These are phyloP conservation scores for Falco rusticolus DNA, from an alignment of 2,797 vertebrate species.

Conservation along the genomic window DNA sequence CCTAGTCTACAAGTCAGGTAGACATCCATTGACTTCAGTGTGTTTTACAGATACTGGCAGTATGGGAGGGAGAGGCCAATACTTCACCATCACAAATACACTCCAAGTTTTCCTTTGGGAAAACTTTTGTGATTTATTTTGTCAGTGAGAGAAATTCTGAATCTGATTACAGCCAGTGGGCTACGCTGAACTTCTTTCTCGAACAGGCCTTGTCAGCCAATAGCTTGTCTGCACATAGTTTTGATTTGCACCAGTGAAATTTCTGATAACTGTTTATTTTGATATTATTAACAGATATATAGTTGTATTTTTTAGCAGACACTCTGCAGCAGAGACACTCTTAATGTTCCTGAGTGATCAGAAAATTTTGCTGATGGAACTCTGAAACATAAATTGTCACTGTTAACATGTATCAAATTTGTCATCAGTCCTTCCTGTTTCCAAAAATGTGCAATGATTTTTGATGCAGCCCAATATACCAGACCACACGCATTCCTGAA, in stretches of 20 bases:
- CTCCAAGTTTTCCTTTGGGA: not conserved
- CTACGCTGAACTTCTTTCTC: not conserved
- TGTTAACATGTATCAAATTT: not conserved
- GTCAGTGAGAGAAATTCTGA: not conserved
- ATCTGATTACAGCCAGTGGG: not conserved
- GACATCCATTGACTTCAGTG: not conserved
- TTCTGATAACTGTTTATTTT: not conserved
- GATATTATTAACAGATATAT: not conserved
- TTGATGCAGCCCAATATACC: not conserved
- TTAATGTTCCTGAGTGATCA: not conserved
- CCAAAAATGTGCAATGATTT: not conserved
- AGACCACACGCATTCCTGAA: not conserved
- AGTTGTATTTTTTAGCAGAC: not conserved
- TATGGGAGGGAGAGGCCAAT: not conserved
- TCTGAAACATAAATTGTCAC: not conserved
- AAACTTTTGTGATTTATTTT: not conserved
- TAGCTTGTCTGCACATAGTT: not conserved
- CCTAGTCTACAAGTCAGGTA: not conserved
- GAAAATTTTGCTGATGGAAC: not conserved
- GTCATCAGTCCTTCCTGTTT: not conserved
- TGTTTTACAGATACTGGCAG: not conserved
- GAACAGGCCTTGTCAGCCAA: not conserved
- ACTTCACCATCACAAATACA: not conserved
- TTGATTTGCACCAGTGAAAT: not conserved
- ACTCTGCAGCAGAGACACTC: not conserved